Evolutionary conservation across 2,888 invertebrate species (phyloP).

Genomic region (Hirtodrosophila confusa): DNA sequence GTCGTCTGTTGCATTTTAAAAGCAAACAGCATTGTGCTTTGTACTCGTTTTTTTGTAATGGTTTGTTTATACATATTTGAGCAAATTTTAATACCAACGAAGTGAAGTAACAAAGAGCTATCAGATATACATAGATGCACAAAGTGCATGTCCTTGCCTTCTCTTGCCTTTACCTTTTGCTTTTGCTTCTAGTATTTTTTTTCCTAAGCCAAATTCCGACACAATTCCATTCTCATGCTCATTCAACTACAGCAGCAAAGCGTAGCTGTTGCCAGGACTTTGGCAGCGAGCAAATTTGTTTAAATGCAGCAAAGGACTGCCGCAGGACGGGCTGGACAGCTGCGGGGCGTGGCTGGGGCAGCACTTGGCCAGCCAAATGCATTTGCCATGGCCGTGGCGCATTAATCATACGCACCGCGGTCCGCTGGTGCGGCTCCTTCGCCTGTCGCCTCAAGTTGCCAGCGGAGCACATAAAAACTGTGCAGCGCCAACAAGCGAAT

Average conservation of each 20-base stretch:
- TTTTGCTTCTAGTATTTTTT: neutral
- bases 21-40: too few species aligned
- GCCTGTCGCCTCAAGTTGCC: conserved; percentile 27
- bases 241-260: neutral
- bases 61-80: neutral
- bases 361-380: conserved; percentile 39
- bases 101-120: too few species aligned
- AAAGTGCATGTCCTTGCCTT: neutral
- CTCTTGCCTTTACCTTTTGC: too few species aligned
- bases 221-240: neutral
- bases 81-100: too few species aligned
- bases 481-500: conserved; percentile 20
- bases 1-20: too few species aligned
- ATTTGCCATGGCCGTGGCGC: conserved; percentile 39
- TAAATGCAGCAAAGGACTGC: conserved; percentile 10
- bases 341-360: neutral
- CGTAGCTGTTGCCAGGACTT: conserved; percentile 27
- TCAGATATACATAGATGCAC: neutral
- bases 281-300: conserved; percentile 33
- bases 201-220: conserved; percentile 13
- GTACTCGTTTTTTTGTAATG: too few species aligned
- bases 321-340: neutral
- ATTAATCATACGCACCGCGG: conserved; percentile 65
- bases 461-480: conserved; percentile 28
- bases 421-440: conserved; percentile 31